These are phyloP conservation scores for Alectura lathami DNA, from an alignment of 2,113 vertebrate species.

Conservation along the genomic window DNA sequence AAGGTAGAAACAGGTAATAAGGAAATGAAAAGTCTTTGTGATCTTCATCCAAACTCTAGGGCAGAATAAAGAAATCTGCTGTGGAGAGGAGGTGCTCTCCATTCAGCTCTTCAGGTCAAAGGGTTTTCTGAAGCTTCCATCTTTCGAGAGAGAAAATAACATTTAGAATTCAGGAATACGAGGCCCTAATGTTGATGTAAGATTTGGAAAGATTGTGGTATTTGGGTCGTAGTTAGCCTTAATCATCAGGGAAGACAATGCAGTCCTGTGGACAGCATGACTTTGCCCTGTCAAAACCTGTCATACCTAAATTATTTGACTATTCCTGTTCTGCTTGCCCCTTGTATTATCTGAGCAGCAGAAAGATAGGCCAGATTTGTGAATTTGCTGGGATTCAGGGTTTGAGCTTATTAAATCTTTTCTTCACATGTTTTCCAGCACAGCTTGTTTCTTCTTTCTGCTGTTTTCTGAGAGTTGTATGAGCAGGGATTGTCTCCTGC, in stretches of 20 bases:
- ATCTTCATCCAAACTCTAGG: slow-evolving; percentile 34
- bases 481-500: neutral
- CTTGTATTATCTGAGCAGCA: neutral
- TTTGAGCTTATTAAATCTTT: neutral
- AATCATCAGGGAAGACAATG: neutral
- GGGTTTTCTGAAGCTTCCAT: neutral
- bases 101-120: slow-evolving; percentile 5
- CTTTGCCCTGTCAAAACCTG: neutral
- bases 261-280: neutral
- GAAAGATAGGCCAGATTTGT: neutral
- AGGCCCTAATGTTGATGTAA: neutral
- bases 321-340: neutral
- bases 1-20: slow-evolving; percentile 24
- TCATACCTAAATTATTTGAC: neutral
- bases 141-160: slow-evolving; percentile 7
- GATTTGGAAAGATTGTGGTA: neutral
- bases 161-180: neutral
- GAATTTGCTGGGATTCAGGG: neutral
- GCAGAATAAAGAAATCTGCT: slow-evolving; percentile 16
- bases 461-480: neutral
- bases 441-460: neutral
- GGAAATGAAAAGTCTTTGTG: slow-evolving; percentile 42
- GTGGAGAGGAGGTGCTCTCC: neutral
- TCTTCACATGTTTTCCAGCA: neutral
- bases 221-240: neutral